phyloP scores from a whole-genome alignment of 2,113 vertebrate species.

The Smithornis capensis region DNA sequence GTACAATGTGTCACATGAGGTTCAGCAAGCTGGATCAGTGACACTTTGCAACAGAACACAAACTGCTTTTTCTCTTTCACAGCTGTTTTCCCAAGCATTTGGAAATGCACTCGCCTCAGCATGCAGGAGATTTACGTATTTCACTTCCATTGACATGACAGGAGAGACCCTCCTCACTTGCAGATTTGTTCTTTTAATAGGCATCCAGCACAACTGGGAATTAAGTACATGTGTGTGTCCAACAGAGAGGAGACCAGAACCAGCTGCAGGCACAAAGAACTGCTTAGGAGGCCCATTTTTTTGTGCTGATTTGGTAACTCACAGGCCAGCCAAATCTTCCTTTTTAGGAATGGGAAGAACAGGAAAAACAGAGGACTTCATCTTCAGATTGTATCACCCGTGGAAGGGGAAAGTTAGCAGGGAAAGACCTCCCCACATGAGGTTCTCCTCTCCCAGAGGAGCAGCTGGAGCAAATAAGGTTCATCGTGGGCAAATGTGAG shows the following conservation, averaged over 20 bases:
- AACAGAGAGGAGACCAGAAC: conserved; percentile 60
- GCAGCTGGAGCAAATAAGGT: conserved; percentile 52
- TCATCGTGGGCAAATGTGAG: conserved; percentile 5
- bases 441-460: conserved; percentile 11
- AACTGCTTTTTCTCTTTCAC: not conserved
- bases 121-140: conserved; percentile 14
- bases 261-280: conserved; percentile 55
- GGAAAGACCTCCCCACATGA: conserved; percentile 3
- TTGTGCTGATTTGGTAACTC: conserved; percentile 50
- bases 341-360: conserved; percentile 60
- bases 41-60: conserved; percentile 15
- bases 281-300: conserved; percentile 62
- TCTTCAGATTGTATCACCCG: not conserved
- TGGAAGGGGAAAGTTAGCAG: conserved; percentile 15
- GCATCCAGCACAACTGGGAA: conserved; percentile 54
- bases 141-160: conserved; percentile 9
- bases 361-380: conserved; percentile 24
- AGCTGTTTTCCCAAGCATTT: conserved; percentile 46
- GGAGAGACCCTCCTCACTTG: conserved; percentile 35
- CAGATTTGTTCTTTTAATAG: conserved; percentile 52
- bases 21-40: conserved; percentile 6
- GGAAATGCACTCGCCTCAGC: not conserved
- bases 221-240: conserved; percentile 55
- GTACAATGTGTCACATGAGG: not conserved
- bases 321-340: conserved; percentile 34